Percentiles rank a stretch among this genome's conserved stretches.
phyloP scores from a whole-genome alignment of 2,113 vertebrate genomes.

The Echinops telfairi region DNA sequence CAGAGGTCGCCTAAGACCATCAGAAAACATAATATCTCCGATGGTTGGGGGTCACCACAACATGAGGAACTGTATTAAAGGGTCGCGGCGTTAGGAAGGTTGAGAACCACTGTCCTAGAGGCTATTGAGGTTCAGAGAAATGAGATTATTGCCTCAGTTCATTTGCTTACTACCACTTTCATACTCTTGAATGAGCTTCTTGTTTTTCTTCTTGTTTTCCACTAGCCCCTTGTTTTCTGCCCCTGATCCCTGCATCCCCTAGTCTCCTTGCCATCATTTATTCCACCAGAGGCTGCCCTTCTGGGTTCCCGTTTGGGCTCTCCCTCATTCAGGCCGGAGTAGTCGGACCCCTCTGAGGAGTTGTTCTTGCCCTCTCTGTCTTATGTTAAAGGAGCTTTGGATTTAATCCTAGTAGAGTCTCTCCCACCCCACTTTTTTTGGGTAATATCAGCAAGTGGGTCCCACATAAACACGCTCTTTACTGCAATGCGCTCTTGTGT shows the following conservation, averaged over 20 bases:
- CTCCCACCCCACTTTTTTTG: neutral
- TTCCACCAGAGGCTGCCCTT: neutral
- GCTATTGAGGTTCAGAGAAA: neutral
- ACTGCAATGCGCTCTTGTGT: neutral
- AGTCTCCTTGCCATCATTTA: neutral
- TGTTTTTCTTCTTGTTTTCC: neutral
- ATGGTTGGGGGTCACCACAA: too few species aligned
- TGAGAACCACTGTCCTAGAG: neutral
- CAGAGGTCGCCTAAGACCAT: too few species aligned
- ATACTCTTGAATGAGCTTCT: neutral
- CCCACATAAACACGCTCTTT: conserved; percentile 3
- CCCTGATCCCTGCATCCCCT: neutral
- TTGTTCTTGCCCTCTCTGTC: neutral
- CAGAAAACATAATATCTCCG: too few species aligned
- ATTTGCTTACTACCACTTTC: neutral
- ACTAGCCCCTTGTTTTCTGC: neutral
- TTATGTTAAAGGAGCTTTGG: neutral
- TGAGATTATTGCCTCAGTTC: neutral
- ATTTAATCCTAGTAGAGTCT: neutral
- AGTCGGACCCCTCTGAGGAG: neutral
- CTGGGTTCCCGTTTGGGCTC: neutral
- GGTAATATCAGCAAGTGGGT: conserved; percentile 10
- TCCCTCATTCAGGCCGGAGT: neutral
- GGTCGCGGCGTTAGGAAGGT: too few species aligned
- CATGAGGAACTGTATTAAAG: too few species aligned